Conservation (phyloP, 2,113 vertebrate species). For the Antechinus flavipes region DNA sequence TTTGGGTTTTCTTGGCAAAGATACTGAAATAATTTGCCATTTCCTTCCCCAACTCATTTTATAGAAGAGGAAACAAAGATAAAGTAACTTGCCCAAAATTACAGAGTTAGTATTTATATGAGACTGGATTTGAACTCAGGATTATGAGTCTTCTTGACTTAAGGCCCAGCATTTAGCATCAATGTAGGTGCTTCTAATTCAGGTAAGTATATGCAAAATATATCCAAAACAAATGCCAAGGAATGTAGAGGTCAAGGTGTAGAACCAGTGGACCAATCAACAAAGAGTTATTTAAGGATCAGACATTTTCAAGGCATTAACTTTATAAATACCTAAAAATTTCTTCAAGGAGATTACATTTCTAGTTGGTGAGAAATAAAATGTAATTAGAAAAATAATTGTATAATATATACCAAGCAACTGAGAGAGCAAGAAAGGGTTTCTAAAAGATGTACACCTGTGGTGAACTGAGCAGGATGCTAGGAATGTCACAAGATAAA, state of each 20-base stretch:
- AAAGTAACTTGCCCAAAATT: not conserved
- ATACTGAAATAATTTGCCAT: too few species aligned
- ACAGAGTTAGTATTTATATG: not conserved
- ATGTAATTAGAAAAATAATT: constrained; percentile 2
- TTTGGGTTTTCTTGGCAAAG: too few species aligned
- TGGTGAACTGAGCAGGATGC: not conserved
- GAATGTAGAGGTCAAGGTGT: not conserved
- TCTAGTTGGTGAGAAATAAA: not conserved
- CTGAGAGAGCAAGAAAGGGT: not conserved
- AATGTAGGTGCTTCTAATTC: not conserved
- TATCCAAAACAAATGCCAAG: not conserved
- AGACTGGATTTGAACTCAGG: not conserved
- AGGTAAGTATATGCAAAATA: not conserved
- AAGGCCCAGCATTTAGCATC: too few species aligned
- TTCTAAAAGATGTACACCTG: not conserved
- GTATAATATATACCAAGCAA: not conserved
- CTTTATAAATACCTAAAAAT: not conserved
- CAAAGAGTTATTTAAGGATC: not conserved
- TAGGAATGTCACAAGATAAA: not conserved
- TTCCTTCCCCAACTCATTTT: not conserved
- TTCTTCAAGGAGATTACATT: not conserved
- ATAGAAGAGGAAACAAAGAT: not conserved
- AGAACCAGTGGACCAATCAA: not conserved
- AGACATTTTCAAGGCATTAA: not conserved
- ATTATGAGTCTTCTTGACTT: too few species aligned